Percentiles rank a stretch among this genome's conserved stretches.
phyloP scores from a whole-genome alignment of 2,888 invertebrate genomes.

The Bimastos eiseni region DNA sequence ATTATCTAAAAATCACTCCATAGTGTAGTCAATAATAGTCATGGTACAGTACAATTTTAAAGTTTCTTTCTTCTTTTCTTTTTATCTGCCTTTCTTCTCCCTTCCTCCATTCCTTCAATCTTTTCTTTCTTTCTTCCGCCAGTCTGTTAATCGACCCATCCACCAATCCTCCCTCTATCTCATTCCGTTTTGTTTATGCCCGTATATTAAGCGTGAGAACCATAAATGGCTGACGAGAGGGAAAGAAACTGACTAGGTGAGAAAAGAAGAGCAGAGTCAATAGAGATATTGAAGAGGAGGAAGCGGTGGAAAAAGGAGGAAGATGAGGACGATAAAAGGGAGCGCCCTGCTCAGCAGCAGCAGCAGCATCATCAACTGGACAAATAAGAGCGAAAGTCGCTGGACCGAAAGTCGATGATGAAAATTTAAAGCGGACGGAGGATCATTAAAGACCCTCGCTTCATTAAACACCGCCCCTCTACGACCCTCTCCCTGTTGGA shows the following conservation, averaged over 20 bases:
- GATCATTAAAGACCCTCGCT: not conserved
- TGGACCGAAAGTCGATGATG: not conserved
- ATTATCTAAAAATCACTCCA: no score
- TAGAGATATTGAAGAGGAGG: not conserved
- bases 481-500: not conserved
- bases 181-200: not conserved
- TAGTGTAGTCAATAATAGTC: no score
- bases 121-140: not conserved
- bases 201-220: slow-evolving; percentile 13
- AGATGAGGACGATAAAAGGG: not conserved
- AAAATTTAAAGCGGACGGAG: not conserved
- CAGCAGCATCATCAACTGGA: not conserved
- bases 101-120: not conserved
- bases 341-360: not conserved
- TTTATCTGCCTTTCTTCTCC: not conserved
- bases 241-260: not conserved
- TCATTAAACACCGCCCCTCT: not conserved
- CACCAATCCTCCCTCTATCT: not conserved
- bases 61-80: not conserved
- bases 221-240: not conserved
- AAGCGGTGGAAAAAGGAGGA: not conserved
- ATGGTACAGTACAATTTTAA: no score
- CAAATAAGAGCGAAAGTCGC: not conserved
- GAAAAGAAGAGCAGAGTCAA: not conserved
- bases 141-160: not conserved